These are phyloP conservation scores for Cactoblastis cactorum DNA, from an alignment of 2,888 invertebrate genomes.

Conservation along the genomic window DNA sequence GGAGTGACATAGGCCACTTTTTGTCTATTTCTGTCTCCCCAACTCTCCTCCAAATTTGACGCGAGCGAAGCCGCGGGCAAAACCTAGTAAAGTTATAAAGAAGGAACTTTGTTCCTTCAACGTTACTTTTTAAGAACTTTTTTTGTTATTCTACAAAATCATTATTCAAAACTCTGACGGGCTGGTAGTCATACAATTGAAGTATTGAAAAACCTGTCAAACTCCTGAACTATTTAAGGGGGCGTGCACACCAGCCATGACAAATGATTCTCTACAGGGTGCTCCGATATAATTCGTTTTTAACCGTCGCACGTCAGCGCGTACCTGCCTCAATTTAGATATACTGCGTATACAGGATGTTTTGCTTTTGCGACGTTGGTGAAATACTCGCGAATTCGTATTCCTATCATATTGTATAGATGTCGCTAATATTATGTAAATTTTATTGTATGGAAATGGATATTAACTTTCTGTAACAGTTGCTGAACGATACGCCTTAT, in stretches of 20 bases:
- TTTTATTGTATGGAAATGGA: background rate
- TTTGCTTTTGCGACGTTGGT: constrained; percentile 14
- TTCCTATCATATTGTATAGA: background rate
- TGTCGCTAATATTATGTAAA: background rate
- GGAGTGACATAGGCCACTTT: too few relatives aligned
- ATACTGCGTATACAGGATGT: constrained; percentile 33
- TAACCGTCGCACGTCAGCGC: constrained; percentile 70
- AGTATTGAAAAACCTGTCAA: constrained; percentile 28
- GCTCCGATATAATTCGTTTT: constrained; percentile 71
- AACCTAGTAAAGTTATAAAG: too few relatives aligned
- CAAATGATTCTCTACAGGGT: constrained; percentile 64
- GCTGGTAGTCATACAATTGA: too few relatives aligned
- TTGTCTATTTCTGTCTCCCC: too few relatives aligned
- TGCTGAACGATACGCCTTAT: too few relatives aligned
- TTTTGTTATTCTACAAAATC: too few relatives aligned
- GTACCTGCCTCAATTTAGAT: constrained; percentile 42
- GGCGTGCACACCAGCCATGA: constrained; percentile 49
- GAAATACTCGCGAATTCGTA: background rate
- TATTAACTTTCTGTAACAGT: too few relatives aligned
- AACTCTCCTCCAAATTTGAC: too few relatives aligned
- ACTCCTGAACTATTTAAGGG: constrained; percentile 41
- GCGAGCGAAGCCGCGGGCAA: too few relatives aligned
- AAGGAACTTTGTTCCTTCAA: too few relatives aligned
- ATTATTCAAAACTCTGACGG: too few relatives aligned
- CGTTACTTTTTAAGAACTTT: too few relatives aligned